Conservation (phyloP, 2,113 vertebrate species). For the Ahaetulla prasina region DNA sequence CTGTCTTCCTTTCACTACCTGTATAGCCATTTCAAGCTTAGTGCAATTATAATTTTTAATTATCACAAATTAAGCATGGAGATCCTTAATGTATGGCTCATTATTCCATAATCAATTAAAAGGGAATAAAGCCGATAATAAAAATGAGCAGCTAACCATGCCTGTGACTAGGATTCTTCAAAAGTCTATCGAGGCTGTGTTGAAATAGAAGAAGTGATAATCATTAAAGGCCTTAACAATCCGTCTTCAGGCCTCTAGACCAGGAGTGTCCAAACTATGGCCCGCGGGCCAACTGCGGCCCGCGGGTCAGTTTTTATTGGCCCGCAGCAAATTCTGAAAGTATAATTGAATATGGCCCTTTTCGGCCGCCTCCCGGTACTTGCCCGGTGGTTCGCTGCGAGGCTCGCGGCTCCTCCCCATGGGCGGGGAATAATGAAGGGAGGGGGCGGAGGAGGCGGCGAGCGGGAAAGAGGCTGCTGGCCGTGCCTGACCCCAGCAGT, state of each 20-base stretch:
- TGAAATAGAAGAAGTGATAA: slow-evolving; percentile 26
- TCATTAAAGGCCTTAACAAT: slow-evolving; percentile 29
- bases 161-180: slow-evolving; percentile 33
- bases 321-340: too few relatives aligned
- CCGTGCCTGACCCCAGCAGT: too few relatives aligned
- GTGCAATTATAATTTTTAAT: slow-evolving; percentile 56
- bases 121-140: slow-evolving; percentile 59
- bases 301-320: too few relatives aligned
- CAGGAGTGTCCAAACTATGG: too few relatives aligned
- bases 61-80: slow-evolving; percentile 54
- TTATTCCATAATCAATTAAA: slow-evolving; percentile 65
- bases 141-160: slow-evolving; percentile 47
- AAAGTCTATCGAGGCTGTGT: slow-evolving; percentile 6
- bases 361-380: too few relatives aligned
- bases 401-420: too few relatives aligned
- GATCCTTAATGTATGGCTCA: slow-evolving; percentile 36
- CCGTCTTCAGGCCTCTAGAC: slow-evolving; percentile 26
- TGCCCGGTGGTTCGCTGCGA: too few relatives aligned
- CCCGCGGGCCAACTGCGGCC: too few relatives aligned
- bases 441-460: too few relatives aligned
- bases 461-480: too few relatives aligned
- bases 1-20: slow-evolving; percentile 61
- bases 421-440: too few relatives aligned
- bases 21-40: slow-evolving; percentile 55
- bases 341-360: too few relatives aligned